A percentile compares a stretch with the other conserved stretches of the same genome.
phyloP scores from a whole-genome alignment of 1,140 invertebrate genomes.

The Sipha flava region DNA sequence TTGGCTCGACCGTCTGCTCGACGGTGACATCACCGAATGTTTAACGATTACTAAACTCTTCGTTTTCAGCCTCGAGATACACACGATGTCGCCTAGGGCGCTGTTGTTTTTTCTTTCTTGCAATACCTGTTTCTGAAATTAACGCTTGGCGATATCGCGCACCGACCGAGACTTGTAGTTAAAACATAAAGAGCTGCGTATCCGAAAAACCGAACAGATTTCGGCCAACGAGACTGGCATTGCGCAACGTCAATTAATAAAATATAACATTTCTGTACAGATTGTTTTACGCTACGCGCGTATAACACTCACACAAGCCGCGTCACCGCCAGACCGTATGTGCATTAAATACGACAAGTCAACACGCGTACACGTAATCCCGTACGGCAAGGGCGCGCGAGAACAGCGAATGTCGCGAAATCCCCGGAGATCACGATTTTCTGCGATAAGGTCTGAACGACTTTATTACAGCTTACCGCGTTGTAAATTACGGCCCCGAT shows the following conservation, averaged over 20 bases:
- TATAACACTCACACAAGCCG: no score
- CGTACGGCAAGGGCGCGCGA: neutral
- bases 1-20: neutral
- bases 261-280: neutral
- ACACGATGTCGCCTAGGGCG: neutral
- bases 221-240: neutral
- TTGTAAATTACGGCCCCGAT: no score
- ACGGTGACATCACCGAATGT: neutral
- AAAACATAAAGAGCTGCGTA: neutral
- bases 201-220: slow-evolving; percentile 8
- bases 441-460: no score
- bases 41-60: neutral
- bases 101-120: neutral
- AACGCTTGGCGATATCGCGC: neutral
- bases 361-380: no score
- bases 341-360: no score
- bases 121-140: neutral
- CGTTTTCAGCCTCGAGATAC: neutral
- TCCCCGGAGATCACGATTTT: slow-evolving; percentile 5
- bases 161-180: neutral
- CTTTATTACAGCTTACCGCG: no score
- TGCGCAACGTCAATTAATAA: neutral
- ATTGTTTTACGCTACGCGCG: no score
- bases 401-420: neutral
- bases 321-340: no score